Base-by-base conservation (phyloP, 2,797 vertebrate species). In the Labeo calbasu region DNA sequence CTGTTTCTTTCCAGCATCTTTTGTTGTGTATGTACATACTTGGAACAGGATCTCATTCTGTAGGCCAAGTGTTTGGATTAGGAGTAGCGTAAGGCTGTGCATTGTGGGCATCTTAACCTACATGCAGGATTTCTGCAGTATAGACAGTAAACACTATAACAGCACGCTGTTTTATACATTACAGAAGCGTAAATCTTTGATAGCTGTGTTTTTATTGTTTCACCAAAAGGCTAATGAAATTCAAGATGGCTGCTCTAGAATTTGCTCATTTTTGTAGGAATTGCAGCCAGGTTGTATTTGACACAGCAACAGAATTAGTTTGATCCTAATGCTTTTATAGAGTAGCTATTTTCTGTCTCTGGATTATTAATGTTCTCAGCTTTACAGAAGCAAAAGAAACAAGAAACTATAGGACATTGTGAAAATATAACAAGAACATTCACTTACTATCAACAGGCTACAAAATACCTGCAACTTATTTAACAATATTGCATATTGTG, bases 31-130 rank as follows among this genome's bases (percentile, higher is more conserved):
- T 70, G 65, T 78, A 68, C 80, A 63, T 65, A 57, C 59, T 84
- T 82, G 80, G 90, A 91, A 11, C 19, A 40, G 68, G 46, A 86
- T 80, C 71, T 23, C 25, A 55, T 63, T 76, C 8, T 83, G 28
- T 70, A 8, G 79, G 91, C 92, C 89, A 87, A 91, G 82, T 82
- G 77, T 86, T 88, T 87, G 90, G 89, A 90, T 92, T 91, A 91
- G 86, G 85, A 83, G 87, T 80, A 86, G 82, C 81, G 87, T 91
- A 89, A 14, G 25, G 11, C 12, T 71, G 17, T 51, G 57, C 63
- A 55, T 55, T 66, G 17, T 57, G 12, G 25, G 25, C 50, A 55
- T 73, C 25, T 73, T 73, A 53, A 25, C 50, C 78, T 46, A 25
- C 66, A 81, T 70, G 17, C 50, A 61, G 28, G 43, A 43, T 75